Evolutionary conservation across 2,113 vertebrate genomes (phyloP), one percentile per base, ranked within the genome.

Genomic region (Serinus canaria): DNA sequence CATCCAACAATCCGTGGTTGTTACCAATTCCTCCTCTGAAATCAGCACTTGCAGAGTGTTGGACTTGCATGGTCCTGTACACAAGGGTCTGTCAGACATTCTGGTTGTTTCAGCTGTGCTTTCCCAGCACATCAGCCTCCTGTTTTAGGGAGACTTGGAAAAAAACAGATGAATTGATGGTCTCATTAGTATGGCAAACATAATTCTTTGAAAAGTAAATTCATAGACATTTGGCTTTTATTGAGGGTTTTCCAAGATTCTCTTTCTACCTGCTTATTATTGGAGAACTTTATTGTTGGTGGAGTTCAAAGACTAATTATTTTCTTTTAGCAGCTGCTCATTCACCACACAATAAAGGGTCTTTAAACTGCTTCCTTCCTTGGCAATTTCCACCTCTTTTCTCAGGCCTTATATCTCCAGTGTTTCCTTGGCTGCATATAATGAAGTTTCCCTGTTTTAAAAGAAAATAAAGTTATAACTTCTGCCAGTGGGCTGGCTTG

Each of bases 341-440:
- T 96, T 96, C 80, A 88, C 44, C 35, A 47, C 25, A 46, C 37
- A 74, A 94, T 90, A 96, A 94, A 68, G 70, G 59, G 31, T 70
- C 68, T 96, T 95, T 83, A 78, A 90, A 83, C 68, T 72, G 44
- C 83, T 97, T 95, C 90, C 88, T 94, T 90, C 88, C 93, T 93
- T 90, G 76, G 77, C 89, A 95, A 41, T 89, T 92, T 83, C 78
- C 52, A 91, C 64, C 56, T 15, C 49, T 94, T 89, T 94, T 89
- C 83, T 89, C 76, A 72, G 72, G 35, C 79, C 39, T 90, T 96
- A 21, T 85, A 81, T 92, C 47, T 94, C 73, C 60, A 89, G 60
- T 83, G 83, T 79, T 95, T 93, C 88, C 69, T 93, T 95, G 95
- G 96, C 85, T 93, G 25, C 49, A 68, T 55, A 12, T 68, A 88